A percentile compares a stretch with the other conserved stretches of the same genome.
Conservation (phyloP, 2,888 invertebrate genomes). For the Tetheella fluctuosa region DNA sequence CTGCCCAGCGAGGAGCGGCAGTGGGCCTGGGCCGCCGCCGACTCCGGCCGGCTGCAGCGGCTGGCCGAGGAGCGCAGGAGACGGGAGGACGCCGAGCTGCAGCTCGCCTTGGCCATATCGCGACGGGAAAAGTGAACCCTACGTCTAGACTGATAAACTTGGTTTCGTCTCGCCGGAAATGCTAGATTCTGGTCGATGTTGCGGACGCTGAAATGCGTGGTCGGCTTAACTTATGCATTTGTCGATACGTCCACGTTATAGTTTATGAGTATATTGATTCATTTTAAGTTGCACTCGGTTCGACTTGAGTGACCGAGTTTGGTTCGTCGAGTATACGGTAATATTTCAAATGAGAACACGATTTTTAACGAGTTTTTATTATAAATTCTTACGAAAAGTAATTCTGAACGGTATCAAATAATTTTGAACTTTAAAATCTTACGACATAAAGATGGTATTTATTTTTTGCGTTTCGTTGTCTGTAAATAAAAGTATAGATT, state of each 20-base stretch:
- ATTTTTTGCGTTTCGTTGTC: constrained; percentile 1
- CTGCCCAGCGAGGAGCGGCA: constrained; percentile 87
- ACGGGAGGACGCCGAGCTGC: constrained; percentile 89
- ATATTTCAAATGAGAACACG: neutral
- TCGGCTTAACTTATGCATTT: constrained; percentile 1
- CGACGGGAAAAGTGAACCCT: constrained; percentile 70
- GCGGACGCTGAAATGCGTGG: constrained; percentile 2
- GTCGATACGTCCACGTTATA: neutral
- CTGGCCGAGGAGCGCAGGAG: constrained; percentile 84
- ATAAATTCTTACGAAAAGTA: neutral
- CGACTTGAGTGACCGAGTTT: neutral
- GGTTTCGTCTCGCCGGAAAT: neutral
- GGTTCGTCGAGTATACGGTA: neutral
- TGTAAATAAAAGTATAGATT: constrained; percentile 9
- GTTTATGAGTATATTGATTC: neutral
- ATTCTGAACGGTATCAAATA: neutral
- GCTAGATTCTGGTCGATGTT: neutral
- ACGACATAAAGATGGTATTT: neutral
- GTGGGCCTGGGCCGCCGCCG: constrained; percentile 89
- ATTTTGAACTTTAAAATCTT: neutral
- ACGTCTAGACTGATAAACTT: neutral
- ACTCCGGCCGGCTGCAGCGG: constrained; percentile 86
- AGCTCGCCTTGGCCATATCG: constrained; percentile 88
- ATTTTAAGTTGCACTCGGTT: neutral
- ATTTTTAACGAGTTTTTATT: too few species aligned